Base-by-base conservation (phyloP, 2,888 invertebrate species). In the Drepanosiphum platanoidis region DNA sequence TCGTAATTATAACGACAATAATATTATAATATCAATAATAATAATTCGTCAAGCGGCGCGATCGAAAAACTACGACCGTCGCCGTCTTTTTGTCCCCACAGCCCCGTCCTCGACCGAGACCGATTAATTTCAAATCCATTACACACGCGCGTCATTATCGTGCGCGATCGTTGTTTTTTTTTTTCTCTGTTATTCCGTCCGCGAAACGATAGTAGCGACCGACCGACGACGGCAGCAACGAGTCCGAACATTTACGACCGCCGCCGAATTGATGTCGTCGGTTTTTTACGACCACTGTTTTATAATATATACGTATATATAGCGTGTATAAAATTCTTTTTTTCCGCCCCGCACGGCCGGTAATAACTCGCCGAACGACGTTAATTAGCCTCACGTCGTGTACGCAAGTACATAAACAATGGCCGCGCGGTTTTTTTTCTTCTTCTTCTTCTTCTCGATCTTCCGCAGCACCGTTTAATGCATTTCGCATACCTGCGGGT, bases 91-190 rank as follows among this genome's bases (percentile, higher is more conserved):
- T 4, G 2, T 15, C 1, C 52, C 27, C 32, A 30, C 61, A 15
- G 27, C 13, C 27, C 15, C 27, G 30, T 27, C 9, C 18, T 13
- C 30, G 32, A 36, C 7, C 52, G 9, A 71, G 61, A 72, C 71
- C 32, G 15, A 82, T 72, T 72, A 32, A 42, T 71, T 61, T 42
- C 42, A 42, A 58, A 81, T 81, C 70, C 80, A 27, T 80, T 58
- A 32, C 30, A 30, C 27, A 1, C 64, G 64, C 22, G 22, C 58
- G 3, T 64, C 3, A 27, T 13, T 61, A 64, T 64, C 11, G 11
- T 64, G n/a, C 22, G n/a, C 18, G 52, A 5, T 0, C 7, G 52
- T 0, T 4, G 52, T 52, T 52, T 78, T n/a, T 61, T 32, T 42
- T 27, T 64, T 64, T 9, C n/a, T n/a, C n/a, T n/a, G n/a, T n/a